Conservation (phyloP, 1,140 invertebrate genomes). For the Parasteatoda tepidariorum region DNA sequence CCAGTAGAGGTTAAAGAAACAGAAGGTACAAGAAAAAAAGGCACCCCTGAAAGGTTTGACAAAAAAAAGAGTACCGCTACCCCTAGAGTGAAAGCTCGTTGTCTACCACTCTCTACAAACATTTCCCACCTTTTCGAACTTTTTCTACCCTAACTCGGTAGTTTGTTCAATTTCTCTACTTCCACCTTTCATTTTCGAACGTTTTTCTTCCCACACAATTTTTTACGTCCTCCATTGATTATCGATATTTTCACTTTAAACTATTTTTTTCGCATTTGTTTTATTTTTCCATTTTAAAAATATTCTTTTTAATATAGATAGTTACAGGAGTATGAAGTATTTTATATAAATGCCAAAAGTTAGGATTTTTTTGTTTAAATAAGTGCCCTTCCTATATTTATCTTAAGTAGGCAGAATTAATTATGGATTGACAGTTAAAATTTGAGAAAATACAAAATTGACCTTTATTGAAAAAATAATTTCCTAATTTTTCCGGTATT, state of each 20-base stretch:
- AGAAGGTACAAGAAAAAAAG: constrained; percentile 33
- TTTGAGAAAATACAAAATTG: no score
- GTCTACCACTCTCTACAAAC: constrained; percentile 37
- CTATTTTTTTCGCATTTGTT: background rate
- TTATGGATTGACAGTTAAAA: no score
- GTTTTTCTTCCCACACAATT: background rate
- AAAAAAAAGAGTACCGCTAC: constrained; percentile 20
- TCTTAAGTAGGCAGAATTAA: no score
- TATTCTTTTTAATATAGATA: no score
- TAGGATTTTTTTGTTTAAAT: no score
- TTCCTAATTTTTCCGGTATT: no score
- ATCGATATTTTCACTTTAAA: background rate
- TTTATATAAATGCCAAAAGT: no score
- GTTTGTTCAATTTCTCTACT: constrained; percentile 39
- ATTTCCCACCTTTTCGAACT: constrained; percentile 44
- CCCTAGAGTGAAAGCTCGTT: constrained; percentile 40
- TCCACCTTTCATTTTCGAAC: constrained; percentile 37
- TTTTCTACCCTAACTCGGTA: background rate
- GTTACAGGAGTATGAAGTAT: background rate
- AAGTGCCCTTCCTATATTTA: no score
- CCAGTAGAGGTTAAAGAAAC: constrained; percentile 35
- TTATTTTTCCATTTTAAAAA: background rate
- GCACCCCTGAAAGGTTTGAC: constrained; percentile 36
- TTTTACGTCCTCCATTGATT: constrained; percentile 12
- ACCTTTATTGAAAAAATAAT: no score